Conservation (phyloP, 2,797 vertebrate species). For the Molossus molossus region DNA sequence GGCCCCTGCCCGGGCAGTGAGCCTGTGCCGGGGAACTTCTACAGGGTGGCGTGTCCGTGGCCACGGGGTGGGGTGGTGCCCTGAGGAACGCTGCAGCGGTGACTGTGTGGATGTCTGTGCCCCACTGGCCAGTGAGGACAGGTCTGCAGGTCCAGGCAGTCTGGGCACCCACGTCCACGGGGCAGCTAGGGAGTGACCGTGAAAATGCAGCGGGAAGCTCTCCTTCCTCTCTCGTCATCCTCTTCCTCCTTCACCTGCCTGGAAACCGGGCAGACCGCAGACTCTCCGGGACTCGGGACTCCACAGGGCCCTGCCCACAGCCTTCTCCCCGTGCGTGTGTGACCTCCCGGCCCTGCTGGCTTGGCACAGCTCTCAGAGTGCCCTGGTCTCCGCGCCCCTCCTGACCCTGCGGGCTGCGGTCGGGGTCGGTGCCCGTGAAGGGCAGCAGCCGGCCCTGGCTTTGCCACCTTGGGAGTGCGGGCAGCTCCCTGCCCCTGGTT, state of each 20-base stretch:
- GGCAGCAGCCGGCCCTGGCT: background rate
- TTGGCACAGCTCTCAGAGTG: background rate
- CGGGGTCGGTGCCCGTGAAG: background rate
- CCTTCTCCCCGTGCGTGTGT: background rate
- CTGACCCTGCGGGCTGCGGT: background rate
- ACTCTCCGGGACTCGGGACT: background rate
- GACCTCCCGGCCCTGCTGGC: background rate
- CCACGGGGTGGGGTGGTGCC: background rate
- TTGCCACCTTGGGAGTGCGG: background rate
- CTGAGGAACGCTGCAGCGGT: background rate
- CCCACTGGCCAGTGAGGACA: background rate
- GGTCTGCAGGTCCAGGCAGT: background rate
- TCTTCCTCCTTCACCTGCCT: background rate
- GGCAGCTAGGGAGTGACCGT: background rate
- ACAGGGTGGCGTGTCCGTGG: rapidly evolving
- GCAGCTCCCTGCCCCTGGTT: background rate
- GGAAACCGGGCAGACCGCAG: background rate
- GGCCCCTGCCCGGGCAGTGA: background rate
- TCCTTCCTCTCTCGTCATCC: background rate
- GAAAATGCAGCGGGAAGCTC: background rate
- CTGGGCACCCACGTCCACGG: background rate
- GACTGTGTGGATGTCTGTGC: no score
- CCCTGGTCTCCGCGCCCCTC: background rate
- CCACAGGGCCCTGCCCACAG: no score
- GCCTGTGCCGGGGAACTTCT: background rate